Base-by-base conservation (phyloP, 2,113 vertebrate species). In the Maccullochella peelii region DNA sequence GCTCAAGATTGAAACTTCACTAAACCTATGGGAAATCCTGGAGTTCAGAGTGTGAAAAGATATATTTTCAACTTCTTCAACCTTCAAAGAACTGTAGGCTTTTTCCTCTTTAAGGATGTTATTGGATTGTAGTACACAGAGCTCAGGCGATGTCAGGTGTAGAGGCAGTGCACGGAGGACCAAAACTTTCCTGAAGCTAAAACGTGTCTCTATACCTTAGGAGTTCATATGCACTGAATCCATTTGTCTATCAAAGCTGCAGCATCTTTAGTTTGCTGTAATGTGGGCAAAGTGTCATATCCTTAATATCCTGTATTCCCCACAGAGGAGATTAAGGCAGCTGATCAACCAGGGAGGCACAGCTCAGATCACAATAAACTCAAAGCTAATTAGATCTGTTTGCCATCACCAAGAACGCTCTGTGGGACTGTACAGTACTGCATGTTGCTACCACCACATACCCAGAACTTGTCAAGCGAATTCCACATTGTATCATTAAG, bases 331-430 rank as follows among this genome's bases (percentile, higher is more conserved):
- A 81, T 85, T 16, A 81, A 61, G 42, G 65, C 23, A 42, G 83
- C 78, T 63, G 72, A 87, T 89, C 57, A 61, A 82, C 78, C 57
- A 69, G 62, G 40, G 85, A 84, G 72, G 69, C 47, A 4, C 33
- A 61, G 76, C 83, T 89, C 57, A 54, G 59, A 86, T 76, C 72
- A 71, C 76, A 89, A 83, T 84, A 73, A 73, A 72, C 59, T 73
- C 72, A 84, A 73, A 85, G 68, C 74, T 91, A 83, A 91, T 90
- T 87, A 84, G 78, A 84, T 84, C 49, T 27, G 88, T 90, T 88
- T 84, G 82, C 80, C 88, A 87, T 78, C 59, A 40, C 40, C 1
- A 30, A 10, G 58, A 59, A 67, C 5, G 54, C 79, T 79, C 86
- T 40, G 67, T 44, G 82, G 84, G 78, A 47, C 59, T 49, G 42